Evolutionary conservation across 2,113 vertebrate genomes (phyloP), one percentile per base, ranked within the genome.

Genomic region (Oxyura jamaicensis): DNA sequence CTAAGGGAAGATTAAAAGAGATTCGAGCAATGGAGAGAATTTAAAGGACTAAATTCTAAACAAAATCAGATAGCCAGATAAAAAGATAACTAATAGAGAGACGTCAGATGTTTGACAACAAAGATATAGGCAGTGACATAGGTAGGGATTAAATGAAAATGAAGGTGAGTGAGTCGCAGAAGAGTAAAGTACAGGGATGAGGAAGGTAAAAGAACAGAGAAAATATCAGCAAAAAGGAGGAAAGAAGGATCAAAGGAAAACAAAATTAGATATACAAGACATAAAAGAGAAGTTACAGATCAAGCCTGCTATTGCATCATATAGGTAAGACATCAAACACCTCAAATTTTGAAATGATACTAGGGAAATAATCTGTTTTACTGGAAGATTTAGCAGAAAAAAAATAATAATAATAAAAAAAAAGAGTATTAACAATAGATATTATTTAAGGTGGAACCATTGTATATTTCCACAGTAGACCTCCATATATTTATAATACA

Each of bases 1-100:
- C 52, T 88, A 92, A 88, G n/a, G 10, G n/a, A 93, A 93, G 82
- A 95, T 96, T 96, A 95, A 96, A 95, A 97, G 52, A 92, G n/a
- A 53, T 11, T 82, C 83, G 78, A 81, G 75, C 65, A 93, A 86
- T 46, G 14, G 44, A 89, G 53, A 75, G 41, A 93, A 92, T 93
- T 94, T 94, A 91, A 86, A 95, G 93, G 76, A 95, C 67, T 91
- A 95, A 94, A 94, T 95, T 53, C 67, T 85, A 95, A 94, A 95
- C 59, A 83, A 95, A 95, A 90, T 62, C 79, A 81, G 72, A 91
- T 85, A 92, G 53, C 17, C 36, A 83, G 91, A 94, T 97, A 60
- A 96, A 97, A 97, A 92, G 67, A 83, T 50, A 93, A 76, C 36
- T 35, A 26, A 41, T 65, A 69, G 58, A 91, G 44, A 88, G 52